Conservation (phyloP, 2,797 vertebrate genomes). For the Ataeniobius toweri region DNA sequence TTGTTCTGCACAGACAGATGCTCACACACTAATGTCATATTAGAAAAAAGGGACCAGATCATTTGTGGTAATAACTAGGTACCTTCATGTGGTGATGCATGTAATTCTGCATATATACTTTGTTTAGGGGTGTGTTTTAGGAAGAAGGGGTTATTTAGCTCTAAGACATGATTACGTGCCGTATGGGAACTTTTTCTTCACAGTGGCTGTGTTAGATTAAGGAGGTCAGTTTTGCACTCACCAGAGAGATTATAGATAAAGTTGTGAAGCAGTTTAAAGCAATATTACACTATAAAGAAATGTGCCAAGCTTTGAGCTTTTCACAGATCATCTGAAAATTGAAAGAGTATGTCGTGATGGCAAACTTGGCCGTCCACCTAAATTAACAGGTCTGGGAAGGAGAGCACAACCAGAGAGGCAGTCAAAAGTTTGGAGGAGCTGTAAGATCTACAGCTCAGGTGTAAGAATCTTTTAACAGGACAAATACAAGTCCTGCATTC, state of each 20-base stretch:
- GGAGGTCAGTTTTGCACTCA: background rate
- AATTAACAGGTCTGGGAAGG: background rate
- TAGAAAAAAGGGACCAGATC: conserved; percentile 1
- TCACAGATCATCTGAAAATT: background rate
- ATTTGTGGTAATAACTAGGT: background rate
- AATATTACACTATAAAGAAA: background rate
- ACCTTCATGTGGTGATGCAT: background rate
- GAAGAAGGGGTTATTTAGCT: background rate
- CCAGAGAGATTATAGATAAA: background rate
- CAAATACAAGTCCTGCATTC: background rate
- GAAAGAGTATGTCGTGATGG: background rate
- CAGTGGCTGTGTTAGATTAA: background rate
- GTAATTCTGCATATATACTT: background rate
- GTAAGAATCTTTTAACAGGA: background rate
- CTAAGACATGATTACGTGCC: background rate
- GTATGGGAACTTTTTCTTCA: background rate
- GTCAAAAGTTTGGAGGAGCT: background rate
- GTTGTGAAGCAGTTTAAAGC: background rate
- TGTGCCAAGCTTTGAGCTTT: background rate
- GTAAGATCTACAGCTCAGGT: background rate
- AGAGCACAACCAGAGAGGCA: background rate
- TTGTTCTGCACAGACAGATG: background rate
- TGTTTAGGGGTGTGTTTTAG: background rate
- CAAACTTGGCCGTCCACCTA: background rate
- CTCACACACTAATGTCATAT: background rate